Conservation (phyloP, 2,113 vertebrate species). For the Anarhynchus alexandrinus region DNA sequence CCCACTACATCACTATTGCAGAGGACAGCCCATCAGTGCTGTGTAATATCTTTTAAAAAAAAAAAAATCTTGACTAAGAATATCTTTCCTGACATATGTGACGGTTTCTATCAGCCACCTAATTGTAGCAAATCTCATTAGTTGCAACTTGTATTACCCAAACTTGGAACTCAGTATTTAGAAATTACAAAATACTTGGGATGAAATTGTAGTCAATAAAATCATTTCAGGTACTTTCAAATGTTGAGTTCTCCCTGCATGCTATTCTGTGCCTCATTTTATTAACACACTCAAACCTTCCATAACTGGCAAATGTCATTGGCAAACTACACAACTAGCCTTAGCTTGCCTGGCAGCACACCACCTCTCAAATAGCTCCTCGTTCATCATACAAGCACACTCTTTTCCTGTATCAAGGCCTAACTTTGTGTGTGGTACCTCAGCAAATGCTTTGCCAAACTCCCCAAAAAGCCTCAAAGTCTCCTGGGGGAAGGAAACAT, state of each 20-base stretch:
- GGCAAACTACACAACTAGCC: too few species aligned
- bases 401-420: background rate
- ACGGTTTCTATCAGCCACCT: background rate
- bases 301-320: background rate
- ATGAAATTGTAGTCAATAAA: background rate
- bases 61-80: background rate
- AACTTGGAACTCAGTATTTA: background rate
- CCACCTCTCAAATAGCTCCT: background rate
- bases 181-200: background rate
- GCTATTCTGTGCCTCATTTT: background rate
- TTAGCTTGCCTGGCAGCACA: background rate
- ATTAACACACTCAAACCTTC: background rate
- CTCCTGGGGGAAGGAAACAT: background rate
- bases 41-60: background rate
- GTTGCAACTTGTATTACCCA: background rate
- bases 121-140: background rate
- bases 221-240: background rate
- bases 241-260: background rate
- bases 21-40: background rate
- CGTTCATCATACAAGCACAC: background rate
- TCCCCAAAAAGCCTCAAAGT: background rate
- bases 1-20: background rate
- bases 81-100: rapidly evolving
- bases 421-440: background rate
- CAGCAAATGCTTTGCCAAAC: background rate